Percentiles rank a stretch among this genome's conserved stretches.
phyloP scores from a whole-genome alignment of 2,888 invertebrate genomes.

The Crematogaster levior region DNA sequence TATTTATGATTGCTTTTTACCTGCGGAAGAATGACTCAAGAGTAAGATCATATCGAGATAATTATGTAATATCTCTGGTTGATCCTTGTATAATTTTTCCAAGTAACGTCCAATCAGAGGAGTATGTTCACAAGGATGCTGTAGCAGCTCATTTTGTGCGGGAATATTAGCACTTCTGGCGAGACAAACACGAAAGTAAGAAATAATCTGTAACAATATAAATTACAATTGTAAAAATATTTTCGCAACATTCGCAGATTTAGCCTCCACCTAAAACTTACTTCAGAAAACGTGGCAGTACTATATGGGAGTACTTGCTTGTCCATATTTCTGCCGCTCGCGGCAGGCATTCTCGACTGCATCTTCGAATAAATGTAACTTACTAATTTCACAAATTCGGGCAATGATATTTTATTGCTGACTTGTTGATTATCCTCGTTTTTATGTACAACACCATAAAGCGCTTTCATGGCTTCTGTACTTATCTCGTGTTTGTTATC shows the following conservation, averaged over 20 bases:
- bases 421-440: constrained; percentile 79
- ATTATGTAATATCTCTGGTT: constrained; percentile 88
- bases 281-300: constrained; percentile 91
- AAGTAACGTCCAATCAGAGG: constrained; percentile 90
- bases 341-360: constrained; percentile 76
- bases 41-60: constrained; percentile 90
- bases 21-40: constrained; percentile 89
- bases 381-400: constrained; percentile 91
- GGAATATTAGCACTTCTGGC: constrained; percentile 88
- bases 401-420: constrained; percentile 87
- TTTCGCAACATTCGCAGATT: not conserved
- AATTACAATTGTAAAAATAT: constrained; percentile 2
- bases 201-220: constrained; percentile 88
- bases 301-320: constrained; percentile 91
- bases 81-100: constrained; percentile 86
- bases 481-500: constrained; percentile 93
- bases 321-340: constrained; percentile 88
- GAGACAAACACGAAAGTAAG: constrained; percentile 93
- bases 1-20: constrained; percentile 77
- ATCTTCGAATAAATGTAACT: constrained; percentile 88
- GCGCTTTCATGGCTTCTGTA: constrained; percentile 90
- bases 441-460: constrained; percentile 89
- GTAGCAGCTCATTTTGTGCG: constrained; percentile 84
- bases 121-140: constrained; percentile 89
- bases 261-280: constrained; percentile 78